Percentiles rank a stretch among this genome's conserved stretches.
phyloP scores from a whole-genome alignment of 2,113 vertebrate genomes.

The Entomyzon cyanotis region DNA sequence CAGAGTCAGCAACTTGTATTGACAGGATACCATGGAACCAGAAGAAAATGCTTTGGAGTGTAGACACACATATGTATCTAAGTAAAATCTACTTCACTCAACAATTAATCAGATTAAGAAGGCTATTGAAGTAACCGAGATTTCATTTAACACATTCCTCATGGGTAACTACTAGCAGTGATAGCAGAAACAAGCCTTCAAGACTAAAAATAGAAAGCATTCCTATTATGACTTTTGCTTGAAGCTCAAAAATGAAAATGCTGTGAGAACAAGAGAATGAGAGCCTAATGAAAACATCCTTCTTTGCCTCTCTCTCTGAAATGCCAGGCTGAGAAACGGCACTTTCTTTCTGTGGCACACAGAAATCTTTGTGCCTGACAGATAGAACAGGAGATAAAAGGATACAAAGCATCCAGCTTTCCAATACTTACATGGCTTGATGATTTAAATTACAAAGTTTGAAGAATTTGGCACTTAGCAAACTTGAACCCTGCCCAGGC shows the following conservation, averaged over 20 bases:
- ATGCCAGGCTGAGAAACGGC: slow-evolving; percentile 15
- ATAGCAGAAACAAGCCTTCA: slow-evolving; percentile 8
- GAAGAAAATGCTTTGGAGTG: neutral
- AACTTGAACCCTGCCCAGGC: neutral
- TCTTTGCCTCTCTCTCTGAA: neutral
- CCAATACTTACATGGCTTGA: neutral
- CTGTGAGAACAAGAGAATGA: neutral
- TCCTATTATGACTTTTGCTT: neutral
- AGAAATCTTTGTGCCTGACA: slow-evolving; percentile 32
- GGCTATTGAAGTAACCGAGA: neutral
- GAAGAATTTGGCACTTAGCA: neutral
- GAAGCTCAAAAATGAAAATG: slow-evolving; percentile 11
- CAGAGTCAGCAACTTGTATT: neutral
- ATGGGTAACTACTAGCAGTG: neutral
- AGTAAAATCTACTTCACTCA: neutral
- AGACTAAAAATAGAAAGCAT: neutral
- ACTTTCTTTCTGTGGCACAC: neutral
- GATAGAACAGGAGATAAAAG: slow-evolving; percentile 37
- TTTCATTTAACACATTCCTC: slow-evolving; percentile 32
- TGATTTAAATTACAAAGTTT: slow-evolving; percentile 39
- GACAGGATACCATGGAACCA: neutral
- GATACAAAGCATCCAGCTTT: slow-evolving; percentile 33
- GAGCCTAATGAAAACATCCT: neutral
- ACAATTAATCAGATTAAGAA: slow-evolving; percentile 31
- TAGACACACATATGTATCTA: neutral